Conservation (phyloP, 2,113 vertebrate genomes). For the Ctenomys sociabilis region DNA sequence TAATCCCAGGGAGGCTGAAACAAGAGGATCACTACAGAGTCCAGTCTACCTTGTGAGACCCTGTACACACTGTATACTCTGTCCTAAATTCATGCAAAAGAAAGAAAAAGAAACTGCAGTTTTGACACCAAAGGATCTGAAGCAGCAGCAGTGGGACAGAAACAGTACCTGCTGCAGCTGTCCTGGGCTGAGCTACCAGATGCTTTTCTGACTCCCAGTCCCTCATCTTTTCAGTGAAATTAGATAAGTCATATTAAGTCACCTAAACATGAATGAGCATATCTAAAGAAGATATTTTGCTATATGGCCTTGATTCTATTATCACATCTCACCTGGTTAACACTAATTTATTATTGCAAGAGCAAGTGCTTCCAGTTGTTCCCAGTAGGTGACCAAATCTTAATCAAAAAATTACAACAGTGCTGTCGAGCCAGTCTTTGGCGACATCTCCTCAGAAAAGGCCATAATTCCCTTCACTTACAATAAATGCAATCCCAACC, state of each 20-base stretch:
- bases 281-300: not conserved
- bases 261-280: not conserved
- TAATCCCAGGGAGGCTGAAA: no score
- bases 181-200: not conserved
- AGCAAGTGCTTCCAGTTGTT: not conserved
- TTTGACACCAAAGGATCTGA: not conserved
- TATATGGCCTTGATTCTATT: not conserved
- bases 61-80: no score
- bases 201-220: not conserved
- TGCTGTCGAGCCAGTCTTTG: not conserved
- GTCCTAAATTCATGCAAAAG: no score
- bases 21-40: no score
- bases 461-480: not conserved
- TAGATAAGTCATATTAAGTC: not conserved
- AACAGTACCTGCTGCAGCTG: not conserved
- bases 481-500: not conserved
- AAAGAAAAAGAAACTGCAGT: not conserved
- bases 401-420: not conserved
- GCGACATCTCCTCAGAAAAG: not conserved
- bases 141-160: not conserved
- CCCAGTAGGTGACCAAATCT: not conserved
- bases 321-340: not conserved
- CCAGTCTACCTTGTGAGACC: no score
- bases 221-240: not conserved
- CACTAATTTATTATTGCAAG: not conserved